Conservation (phyloP, 2,888 invertebrate genomes). For the Eucriotettix oculatus region DNA sequence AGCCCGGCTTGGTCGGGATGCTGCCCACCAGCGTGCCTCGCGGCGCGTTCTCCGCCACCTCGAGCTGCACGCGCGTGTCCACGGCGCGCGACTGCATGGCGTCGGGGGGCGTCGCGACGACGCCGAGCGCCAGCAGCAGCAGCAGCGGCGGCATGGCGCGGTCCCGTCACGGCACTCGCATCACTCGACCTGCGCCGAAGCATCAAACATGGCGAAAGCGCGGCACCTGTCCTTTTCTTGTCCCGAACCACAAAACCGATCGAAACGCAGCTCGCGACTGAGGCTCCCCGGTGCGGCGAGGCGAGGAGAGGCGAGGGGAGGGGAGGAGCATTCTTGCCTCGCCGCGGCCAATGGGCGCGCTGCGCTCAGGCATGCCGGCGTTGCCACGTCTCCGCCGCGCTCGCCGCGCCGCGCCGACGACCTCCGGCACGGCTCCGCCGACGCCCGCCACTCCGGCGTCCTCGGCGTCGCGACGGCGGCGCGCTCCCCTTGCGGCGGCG, state of each 20-base stretch:
- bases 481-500: not conserved
- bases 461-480: not conserved
- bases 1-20: conserved; percentile 73
- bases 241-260: no score
- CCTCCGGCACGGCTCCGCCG: no score
- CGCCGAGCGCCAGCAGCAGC: conserved; percentile 16
- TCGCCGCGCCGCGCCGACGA: conserved; percentile 13
- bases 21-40: conserved; percentile 69
- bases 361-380: not conserved
- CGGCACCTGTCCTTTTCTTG: no score
- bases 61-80: conserved; percentile 71
- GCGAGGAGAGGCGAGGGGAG: no score
- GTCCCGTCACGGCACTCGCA: conserved; percentile 2
- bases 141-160: conserved; percentile 6
- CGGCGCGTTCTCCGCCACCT: conserved; percentile 71
- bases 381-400: conserved; percentile 18
- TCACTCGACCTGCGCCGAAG: not conserved
- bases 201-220: no score
- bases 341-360: no score
- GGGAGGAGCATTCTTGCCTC: no score
- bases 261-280: no score
- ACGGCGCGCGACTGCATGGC: conserved; percentile 75
- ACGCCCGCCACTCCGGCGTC: not conserved
- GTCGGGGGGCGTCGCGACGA: not conserved
- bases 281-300: no score